Evolutionary conservation across 2,888 invertebrate species (phyloP).

Genomic region (Hymenopus coronatus): DNA sequence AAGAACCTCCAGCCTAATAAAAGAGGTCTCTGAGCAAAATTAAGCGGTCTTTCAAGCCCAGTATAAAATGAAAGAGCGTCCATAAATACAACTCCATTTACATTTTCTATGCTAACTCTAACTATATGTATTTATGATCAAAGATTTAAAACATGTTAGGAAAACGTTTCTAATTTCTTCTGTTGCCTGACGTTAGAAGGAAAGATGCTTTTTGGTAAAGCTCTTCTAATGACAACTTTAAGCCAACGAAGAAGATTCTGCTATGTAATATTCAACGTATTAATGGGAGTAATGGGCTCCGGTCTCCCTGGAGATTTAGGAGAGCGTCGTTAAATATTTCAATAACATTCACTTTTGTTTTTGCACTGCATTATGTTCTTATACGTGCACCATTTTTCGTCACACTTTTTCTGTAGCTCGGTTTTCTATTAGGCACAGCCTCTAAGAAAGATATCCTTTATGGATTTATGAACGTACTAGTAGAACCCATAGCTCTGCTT

Average conservation of each 20-base stretch:
- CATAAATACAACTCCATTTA: no score
- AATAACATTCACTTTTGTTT: background rate
- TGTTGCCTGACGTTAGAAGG: background rate
- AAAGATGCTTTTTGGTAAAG: background rate
- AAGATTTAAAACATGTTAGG: no score
- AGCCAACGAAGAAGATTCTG: background rate
- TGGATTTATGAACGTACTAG: no score
- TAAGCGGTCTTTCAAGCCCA: no score
- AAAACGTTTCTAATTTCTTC: background rate
- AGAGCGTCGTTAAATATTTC: background rate
- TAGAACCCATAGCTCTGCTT: no score
- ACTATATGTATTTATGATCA: no score
- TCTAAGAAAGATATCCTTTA: no score
- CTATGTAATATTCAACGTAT: background rate
- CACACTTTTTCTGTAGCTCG: background rate
- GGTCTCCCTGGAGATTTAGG: background rate
- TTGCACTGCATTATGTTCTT: background rate
- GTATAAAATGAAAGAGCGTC: no score
- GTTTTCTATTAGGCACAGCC: no score
- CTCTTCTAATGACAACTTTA: background rate
- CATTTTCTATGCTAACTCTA: no score
- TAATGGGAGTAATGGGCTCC: background rate
- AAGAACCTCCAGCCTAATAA: no score
- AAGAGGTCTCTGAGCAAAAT: no score
- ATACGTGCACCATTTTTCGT: background rate